phyloP scores from a whole-genome alignment of 2,113 vertebrate species.

The Centropus unirufus region DNA sequence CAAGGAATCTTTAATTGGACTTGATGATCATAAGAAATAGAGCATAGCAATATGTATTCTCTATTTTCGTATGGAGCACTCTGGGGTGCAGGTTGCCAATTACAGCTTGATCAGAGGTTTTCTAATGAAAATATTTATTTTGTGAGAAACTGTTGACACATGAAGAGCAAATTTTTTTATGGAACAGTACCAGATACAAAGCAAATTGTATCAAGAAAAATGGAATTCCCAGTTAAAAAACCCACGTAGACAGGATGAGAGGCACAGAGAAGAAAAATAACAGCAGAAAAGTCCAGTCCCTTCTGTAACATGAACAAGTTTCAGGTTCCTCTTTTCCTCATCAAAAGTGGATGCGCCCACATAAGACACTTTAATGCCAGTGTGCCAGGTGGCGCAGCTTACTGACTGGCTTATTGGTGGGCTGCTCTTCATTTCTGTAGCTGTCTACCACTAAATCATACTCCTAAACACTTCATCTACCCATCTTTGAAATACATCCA shows the following conservation, averaged over 20 bases:
- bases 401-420: neutral
- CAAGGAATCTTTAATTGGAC: neutral
- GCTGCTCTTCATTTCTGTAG: neutral
- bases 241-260: neutral
- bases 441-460: no score
- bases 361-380: neutral
- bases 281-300: neutral
- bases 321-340: neutral
- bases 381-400: neutral
- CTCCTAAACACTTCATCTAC: no score
- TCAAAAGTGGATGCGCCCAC: neutral
- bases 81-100: neutral
- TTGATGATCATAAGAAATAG: neutral
- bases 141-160: neutral
- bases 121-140: neutral
- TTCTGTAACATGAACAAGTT: neutral
- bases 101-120: neutral
- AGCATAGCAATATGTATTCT: neutral
- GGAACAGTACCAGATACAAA: neutral
- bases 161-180: neutral
- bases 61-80: neutral
- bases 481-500: no score
- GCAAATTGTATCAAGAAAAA: neutral
- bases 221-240: neutral
- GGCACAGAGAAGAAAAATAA: neutral